A percentile compares a stretch with the other conserved stretches of the same genome.
Conservation (phyloP, 30 jellyfish, hydroid and myxozoan species). For the Hydractinia echinata region DNA sequence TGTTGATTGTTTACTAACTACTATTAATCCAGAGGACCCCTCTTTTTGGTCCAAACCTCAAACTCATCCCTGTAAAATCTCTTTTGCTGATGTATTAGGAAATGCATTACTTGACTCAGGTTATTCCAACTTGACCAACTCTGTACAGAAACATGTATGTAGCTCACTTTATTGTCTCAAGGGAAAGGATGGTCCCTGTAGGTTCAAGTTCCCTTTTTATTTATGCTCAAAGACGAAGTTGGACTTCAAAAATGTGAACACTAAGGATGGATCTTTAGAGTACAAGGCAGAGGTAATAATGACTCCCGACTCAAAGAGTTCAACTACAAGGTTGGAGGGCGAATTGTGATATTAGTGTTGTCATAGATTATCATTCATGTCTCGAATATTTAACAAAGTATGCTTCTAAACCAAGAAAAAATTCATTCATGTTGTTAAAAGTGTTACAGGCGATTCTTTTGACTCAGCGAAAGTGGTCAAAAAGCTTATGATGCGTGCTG, state of each 20-base stretch:
- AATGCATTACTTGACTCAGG: background rate
- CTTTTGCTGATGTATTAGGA: background rate
- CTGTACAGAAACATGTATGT: constrained; percentile 30
- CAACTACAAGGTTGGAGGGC: too few relatives aligned
- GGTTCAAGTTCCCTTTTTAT: constrained; percentile 39
- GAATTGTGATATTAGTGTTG: too few relatives aligned
- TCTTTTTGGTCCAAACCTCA: constrained; percentile 22
- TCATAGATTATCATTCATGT: too few relatives aligned
- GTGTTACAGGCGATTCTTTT: background rate
- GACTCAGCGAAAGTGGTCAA: background rate
- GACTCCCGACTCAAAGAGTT: too few relatives aligned
- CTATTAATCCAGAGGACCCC: too few relatives aligned
- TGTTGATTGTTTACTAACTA: too few relatives aligned
- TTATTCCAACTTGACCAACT: constrained; percentile 16
- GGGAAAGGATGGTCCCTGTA: too few relatives aligned
- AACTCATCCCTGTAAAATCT: constrained; percentile 38
- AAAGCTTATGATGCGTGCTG: background rate
- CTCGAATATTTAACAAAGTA: constrained; percentile 31
- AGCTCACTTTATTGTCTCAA: constrained; percentile 40
- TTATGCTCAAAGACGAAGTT: constrained; percentile 19
- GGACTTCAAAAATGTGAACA: constrained; percentile 23
- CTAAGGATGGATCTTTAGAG: constrained; percentile 10
- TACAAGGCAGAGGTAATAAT: constrained; percentile 14
- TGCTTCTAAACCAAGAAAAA: constrained; percentile 26
- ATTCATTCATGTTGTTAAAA: background rate